Evolutionary conservation across 2,113 vertebrate species (phyloP), one percentile per base, ranked within the genome.

Genomic region (Riparia riparia): DNA sequence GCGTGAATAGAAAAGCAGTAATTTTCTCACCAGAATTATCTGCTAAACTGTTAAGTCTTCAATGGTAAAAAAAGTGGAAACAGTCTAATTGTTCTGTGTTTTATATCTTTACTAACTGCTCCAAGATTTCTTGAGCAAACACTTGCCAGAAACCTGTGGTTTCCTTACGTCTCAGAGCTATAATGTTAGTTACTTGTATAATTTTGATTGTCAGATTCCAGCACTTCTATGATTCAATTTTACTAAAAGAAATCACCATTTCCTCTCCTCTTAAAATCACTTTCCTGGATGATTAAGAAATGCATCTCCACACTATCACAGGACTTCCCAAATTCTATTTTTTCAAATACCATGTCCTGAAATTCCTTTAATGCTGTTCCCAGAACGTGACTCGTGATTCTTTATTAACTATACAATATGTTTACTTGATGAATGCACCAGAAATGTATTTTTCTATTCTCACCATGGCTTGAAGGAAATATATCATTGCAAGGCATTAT

Each of bases 321-420:
- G 10, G 12, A 78, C 17, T 80, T 96, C 72, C 47, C 2, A 24
- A 82, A 89, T 57, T 71, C 34, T 70, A 26, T 94, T 49, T 69
- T 54, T 86, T 89, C 51, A 83, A 53, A 70, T 49, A 41, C 31
- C 63, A 0, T 51, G 22, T 93, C 79, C 82, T 58, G 32, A 88
- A 93, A 28, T 73, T 81, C 49, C 37, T 92, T 96, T 92, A 83
- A 86, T 94, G 17, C 16, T 44, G 24, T 88, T 95, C 72, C 92
- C 86, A 92, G 90, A 93, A 93, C 90, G 14, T 96, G 82, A 95
- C 68, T 83, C 68, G 92, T 41, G 50, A 49, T 50, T 83, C 74
- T 86, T 83, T 64, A 94, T 83, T 95, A 94, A 92, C 95, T 93
- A 86, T 65, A 64, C 69, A 92, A 49, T 91, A 90, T 78, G 69